Base-by-base conservation (phyloP, 2,888 invertebrate genomes). In the Eueremaeus valkanovi region DNA sequence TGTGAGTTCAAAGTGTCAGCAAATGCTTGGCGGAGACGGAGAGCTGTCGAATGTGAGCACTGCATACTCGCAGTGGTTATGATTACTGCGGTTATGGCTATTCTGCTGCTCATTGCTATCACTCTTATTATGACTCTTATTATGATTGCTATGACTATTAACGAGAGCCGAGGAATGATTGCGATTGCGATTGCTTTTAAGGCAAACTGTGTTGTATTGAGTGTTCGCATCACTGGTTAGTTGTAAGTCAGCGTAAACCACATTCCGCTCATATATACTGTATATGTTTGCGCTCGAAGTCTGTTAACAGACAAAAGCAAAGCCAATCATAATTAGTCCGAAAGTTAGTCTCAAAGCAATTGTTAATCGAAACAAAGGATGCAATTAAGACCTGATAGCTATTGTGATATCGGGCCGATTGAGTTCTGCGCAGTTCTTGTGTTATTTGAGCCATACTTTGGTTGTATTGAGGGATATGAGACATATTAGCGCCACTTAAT, bases 241-340 rank as follows among this genome's bases (percentile, higher is more conserved):
- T 45, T 77, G 77, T 45, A 77, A 45, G 31, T 77, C 77, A 49
- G 77, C 75, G 49, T 77, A 77, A 24, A 77, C 76, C 11, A 74
- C 45, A 68, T 77, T 75, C 31, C 61, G 74, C 36, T 75, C 63
- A 45, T 40, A 73, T 33, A 75, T 72, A 27, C 72, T 75, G 75
- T 75, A 75, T n/a, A 75, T 75, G 42, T 72, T 75, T 13, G 31
- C 36, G 11, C 75, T 55, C 27, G 58, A 24, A 36, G 31, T 73
- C 73, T 73, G 24, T 33, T 21, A 11, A 29, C 21, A 33, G 16
- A 13, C 3, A 68, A 33, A 42, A 27, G 21, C 29, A 58, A 58
- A n/a, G n/a, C 31, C 11, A 27, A 24, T 27, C 27, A 36, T 40
- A 33, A 66, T 72, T 45, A 45, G 73, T 45, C 1, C 6, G 24